Conservation (phyloP, 2,797 vertebrate genomes). For the Phoeniculus purpureus region DNA sequence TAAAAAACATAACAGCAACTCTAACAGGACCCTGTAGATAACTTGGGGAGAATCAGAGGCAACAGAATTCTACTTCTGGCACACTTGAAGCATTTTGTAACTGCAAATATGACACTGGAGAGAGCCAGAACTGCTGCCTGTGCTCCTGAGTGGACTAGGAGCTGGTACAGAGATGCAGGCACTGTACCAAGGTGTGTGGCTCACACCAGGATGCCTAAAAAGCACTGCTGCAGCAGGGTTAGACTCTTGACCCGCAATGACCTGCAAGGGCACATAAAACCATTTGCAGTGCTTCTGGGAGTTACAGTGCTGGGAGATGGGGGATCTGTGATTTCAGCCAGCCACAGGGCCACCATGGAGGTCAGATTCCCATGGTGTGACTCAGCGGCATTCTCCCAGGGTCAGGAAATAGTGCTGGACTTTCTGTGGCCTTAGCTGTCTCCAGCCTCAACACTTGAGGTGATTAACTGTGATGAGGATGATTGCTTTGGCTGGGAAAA, state of each 20-base stretch:
- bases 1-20: conserved; percentile 25
- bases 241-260: rapidly evolving
- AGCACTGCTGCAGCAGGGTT: not conserved
- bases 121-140: not conserved
- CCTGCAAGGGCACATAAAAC: rapidly evolving
- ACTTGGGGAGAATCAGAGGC: not conserved
- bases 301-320: not conserved
- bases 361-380: conserved; percentile 23
- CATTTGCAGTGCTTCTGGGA: not conserved
- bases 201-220: not conserved
- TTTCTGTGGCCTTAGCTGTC: rapidly evolving
- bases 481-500: not conserved
- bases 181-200: not conserved
- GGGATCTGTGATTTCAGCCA: not conserved
- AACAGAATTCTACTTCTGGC: not conserved
- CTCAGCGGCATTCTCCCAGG: conserved; percentile 35
- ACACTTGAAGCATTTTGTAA: not conserved
- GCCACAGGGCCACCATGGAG: not conserved
- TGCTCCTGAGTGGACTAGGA: not conserved
- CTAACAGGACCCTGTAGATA: conserved; percentile 19
- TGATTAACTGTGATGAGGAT: not conserved
- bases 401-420: not conserved
- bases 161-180: not conserved
- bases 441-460: rapidly evolving
- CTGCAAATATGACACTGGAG: not conserved